Conservation (phyloP, 2,113 vertebrate species). For the Phylloscopus trochiloides region DNA sequence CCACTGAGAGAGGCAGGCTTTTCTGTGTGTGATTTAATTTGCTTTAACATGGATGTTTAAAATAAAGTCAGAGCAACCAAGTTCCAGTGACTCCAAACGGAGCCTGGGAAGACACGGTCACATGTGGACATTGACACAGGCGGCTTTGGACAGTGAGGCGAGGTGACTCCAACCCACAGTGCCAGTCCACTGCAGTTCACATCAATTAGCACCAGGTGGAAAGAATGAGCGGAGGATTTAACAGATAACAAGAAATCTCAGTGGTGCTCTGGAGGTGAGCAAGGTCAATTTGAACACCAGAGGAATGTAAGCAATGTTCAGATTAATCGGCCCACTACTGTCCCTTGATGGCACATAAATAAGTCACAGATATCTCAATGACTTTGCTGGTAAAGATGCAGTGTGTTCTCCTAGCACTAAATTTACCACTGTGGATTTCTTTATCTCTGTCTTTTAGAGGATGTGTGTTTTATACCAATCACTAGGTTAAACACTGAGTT, state of each 20-base stretch:
- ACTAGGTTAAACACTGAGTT: neutral
- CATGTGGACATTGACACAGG: rapidly evolving
- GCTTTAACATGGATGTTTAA: neutral
- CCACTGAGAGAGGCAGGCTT: neutral
- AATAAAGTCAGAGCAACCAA: neutral
- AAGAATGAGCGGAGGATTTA: neutral
- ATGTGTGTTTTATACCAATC: neutral
- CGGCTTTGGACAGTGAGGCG: neutral
- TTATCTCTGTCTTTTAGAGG: neutral
- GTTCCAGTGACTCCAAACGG: neutral
- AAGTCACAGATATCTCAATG: neutral
- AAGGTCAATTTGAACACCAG: neutral
- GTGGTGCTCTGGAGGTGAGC: neutral
- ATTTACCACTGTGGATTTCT: neutral
- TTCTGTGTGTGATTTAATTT: neutral
- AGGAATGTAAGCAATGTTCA: neutral
- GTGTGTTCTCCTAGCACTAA: neutral
- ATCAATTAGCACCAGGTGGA: neutral
- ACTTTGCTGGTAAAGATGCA: neutral
- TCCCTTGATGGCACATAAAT: neutral
- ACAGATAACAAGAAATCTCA: neutral
- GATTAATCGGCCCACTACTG: neutral
- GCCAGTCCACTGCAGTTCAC: neutral
- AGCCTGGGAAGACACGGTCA: neutral
- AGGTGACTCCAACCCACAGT: neutral